These are phyloP conservation scores for Meloidogyne exigua DNA, from an alignment of 1,140 invertebrate species.

Conservation along the genomic window DNA sequence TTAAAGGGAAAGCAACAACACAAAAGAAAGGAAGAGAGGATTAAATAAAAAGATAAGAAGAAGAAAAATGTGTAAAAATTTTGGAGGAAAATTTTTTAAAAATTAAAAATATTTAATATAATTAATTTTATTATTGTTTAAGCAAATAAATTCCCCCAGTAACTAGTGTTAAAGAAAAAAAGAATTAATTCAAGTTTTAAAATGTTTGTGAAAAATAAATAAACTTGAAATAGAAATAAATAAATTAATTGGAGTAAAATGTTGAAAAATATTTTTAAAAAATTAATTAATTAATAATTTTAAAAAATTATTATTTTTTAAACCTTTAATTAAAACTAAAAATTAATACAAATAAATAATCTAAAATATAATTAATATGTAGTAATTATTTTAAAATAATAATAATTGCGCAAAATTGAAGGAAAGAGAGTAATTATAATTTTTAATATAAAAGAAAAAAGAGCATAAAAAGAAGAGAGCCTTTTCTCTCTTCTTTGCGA, in stretches of 20 bases:
- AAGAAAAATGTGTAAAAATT: not conserved
- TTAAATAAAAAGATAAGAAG: not conserved
- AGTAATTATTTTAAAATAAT: not conserved
- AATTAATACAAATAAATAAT: not conserved
- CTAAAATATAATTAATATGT: not conserved
- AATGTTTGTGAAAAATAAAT: no score
- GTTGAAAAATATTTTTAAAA: no score
- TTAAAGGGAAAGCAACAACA: not conserved
- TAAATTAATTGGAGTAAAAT: no score
- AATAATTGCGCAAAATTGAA: conserved; percentile 4
- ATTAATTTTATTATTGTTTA: not conserved
- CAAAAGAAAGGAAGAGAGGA: not conserved
- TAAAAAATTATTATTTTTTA: no score
- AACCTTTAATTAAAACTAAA: not conserved
- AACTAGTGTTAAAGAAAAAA: no score
- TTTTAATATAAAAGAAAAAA: not conserved
- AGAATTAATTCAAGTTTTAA: no score
- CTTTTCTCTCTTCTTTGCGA: not conserved
- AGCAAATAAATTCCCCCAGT: no score
- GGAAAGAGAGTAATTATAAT: not conserved
- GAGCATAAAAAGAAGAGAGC: not conserved
- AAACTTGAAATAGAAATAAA: no score
- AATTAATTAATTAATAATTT: no score
- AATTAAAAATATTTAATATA: not conserved
- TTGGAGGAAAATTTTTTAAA: not conserved